Evolutionary conservation across 2,797 vertebrate species (phyloP).

Genomic region (Enteromius fasciolatus): DNA sequence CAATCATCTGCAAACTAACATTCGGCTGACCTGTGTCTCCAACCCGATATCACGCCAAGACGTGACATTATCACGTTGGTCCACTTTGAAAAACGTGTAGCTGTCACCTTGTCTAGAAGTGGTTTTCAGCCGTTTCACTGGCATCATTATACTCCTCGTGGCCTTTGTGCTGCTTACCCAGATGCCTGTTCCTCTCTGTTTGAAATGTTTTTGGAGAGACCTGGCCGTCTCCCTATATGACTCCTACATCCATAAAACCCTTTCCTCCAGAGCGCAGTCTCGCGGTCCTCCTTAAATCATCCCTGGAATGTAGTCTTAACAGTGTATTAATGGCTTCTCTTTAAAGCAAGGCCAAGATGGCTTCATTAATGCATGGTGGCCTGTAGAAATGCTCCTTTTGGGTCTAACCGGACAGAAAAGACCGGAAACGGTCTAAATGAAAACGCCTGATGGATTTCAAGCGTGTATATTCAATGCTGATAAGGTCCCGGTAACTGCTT

Average conservation of each 20-base stretch:
- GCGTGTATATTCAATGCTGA: neutral
- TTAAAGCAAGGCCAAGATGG: conserved; percentile 29
- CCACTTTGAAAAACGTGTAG: too few relatives aligned
- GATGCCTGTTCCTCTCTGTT: conserved; percentile 17
- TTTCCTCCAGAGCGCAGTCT: conserved; percentile 41
- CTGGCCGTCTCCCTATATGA: conserved; percentile 16
- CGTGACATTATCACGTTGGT: too few relatives aligned
- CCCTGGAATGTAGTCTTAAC: conserved; percentile 47
- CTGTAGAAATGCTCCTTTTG: conserved; percentile 11
- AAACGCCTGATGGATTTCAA: neutral
- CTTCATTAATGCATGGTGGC: conserved; percentile 34
- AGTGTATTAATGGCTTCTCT: conserved; percentile 38
- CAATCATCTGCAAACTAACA: neutral
- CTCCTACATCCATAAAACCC: conserved; percentile 40
- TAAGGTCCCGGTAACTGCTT: neutral
- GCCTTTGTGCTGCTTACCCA: conserved; percentile 33
- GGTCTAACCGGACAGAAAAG: neutral
- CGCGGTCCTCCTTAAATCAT: conserved; percentile 46
- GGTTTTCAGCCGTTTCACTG: neutral
- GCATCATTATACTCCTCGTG: conserved; percentile 11
- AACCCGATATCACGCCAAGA: too few relatives aligned
- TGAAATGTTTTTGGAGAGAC: conserved; percentile 41
- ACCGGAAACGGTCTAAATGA: conserved; percentile 22
- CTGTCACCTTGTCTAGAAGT: conserved; percentile 13
- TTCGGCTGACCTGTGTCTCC: neutral